Conservation (phyloP, 2,888 invertebrate species). For the Epiblema foenella region DNA sequence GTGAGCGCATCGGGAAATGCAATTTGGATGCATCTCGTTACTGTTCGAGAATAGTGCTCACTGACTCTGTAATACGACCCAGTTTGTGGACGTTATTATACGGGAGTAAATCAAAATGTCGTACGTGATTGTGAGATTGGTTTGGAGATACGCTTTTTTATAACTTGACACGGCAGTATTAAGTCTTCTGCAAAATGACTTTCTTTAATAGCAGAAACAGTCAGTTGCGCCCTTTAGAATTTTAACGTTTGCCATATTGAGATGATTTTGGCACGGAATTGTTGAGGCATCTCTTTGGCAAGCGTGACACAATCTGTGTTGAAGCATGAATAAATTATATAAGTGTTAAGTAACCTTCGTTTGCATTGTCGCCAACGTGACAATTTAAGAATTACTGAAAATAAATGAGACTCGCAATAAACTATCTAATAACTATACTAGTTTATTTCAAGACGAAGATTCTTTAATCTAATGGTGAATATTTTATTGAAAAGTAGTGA, state of each 20-base stretch:
- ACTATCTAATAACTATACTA: not conserved
- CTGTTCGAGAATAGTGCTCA: constrained; percentile 35
- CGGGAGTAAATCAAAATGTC: constrained; percentile 3
- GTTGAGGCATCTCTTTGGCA: constrained; percentile 21
- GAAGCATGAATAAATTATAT: constrained; percentile 11
- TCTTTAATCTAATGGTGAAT: no score
- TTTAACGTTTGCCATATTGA: constrained; percentile 19
- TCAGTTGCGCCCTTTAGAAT: constrained; percentile 3
- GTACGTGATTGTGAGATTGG: not conserved
- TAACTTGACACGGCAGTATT: not conserved
- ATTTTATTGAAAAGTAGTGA: no score
- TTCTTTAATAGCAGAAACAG: constrained; percentile 4
- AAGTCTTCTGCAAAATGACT: not conserved
- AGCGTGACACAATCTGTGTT: constrained; percentile 17
- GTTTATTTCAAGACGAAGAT: not conserved
- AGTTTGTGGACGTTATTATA: constrained; percentile 10
- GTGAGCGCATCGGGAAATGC: constrained; percentile 40
- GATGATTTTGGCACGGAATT: constrained; percentile 26
- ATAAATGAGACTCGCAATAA: not conserved
- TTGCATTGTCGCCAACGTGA: not conserved
- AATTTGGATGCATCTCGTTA: constrained; percentile 43
- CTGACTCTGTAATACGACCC: constrained; percentile 38
- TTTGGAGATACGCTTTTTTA: not conserved
- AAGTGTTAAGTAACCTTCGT: not conserved
- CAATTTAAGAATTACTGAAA: not conserved